Percentiles rank a stretch among this genome's conserved stretches.
Conservation (phyloP, 2,113 vertebrate genomes). For the Embiotoca jacksoni region DNA sequence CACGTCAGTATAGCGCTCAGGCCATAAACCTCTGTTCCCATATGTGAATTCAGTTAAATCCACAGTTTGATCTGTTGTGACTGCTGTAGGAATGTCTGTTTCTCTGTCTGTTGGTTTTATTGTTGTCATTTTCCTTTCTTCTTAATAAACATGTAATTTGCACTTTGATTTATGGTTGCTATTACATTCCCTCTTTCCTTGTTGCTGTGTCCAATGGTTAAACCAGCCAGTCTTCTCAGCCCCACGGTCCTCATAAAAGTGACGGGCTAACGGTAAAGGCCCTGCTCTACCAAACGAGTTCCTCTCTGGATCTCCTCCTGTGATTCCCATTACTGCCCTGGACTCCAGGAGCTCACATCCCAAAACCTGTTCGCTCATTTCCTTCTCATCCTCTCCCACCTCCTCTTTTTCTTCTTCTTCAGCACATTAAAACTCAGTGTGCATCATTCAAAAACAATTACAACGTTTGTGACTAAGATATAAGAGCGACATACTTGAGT, state of each 20-base stretch:
- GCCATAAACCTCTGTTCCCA: slow-evolving; percentile 21
- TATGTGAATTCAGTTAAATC: slow-evolving; percentile 43
- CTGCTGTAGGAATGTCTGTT: slow-evolving; percentile 41
- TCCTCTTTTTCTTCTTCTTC: slow-evolving; percentile 20
- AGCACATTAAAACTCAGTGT: slow-evolving; percentile 52
- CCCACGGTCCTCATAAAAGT: slow-evolving; percentile 69
- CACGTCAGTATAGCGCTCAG: slow-evolving; percentile 16
- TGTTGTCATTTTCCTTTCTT: slow-evolving; percentile 53
- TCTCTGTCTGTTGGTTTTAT: slow-evolving; percentile 45
- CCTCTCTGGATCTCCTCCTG: slow-evolving; percentile 69
- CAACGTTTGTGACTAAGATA: slow-evolving; percentile 70
- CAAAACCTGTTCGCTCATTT: slow-evolving; percentile 54
- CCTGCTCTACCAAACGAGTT: slow-evolving; percentile 37
- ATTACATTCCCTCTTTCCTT: slow-evolving; percentile 57
- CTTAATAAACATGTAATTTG: slow-evolving; percentile 73
- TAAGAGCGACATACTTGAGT: slow-evolving; percentile 74
- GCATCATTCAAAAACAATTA: slow-evolving; percentile 70
- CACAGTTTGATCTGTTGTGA: slow-evolving; percentile 21
- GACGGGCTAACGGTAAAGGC: slow-evolving; percentile 54
- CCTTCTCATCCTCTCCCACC: slow-evolving; percentile 21
- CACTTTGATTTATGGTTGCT: slow-evolving; percentile 64
- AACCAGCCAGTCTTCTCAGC: slow-evolving; percentile 61
- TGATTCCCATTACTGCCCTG: slow-evolving; percentile 80
- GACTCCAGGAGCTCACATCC: slow-evolving; percentile 66
- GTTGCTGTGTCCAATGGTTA: slow-evolving; percentile 60